Conservation (phyloP, 2,888 invertebrate species). For the Nomada lathburiana region DNA sequence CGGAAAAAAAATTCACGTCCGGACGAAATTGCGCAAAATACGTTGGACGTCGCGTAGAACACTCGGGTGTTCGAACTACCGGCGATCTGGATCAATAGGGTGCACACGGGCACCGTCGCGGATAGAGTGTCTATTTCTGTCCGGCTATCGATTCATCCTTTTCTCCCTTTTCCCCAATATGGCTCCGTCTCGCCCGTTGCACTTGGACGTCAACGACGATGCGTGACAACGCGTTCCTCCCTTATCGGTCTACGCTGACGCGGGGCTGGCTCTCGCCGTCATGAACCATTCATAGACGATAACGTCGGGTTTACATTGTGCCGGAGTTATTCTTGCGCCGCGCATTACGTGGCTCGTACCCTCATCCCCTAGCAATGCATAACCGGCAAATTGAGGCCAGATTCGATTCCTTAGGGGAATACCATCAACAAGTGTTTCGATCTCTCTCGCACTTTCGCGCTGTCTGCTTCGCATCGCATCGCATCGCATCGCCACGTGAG, state of each 20-base stretch:
- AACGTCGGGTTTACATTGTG: slow-evolving; percentile 57
- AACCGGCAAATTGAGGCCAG: neutral
- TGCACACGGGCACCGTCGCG: slow-evolving; percentile 46
- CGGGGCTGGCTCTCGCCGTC: slow-evolving; percentile 60
- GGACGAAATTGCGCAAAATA: neutral
- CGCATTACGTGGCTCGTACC: slow-evolving; percentile 14
- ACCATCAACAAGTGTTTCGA: no score
- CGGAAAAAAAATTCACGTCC: no score
- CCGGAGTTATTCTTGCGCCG: slow-evolving; percentile 56
- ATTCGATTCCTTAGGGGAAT: neutral
- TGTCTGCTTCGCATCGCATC: no score
- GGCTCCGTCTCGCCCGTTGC: slow-evolving; percentile 61
- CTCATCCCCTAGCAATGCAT: neutral
- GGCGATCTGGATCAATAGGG: slow-evolving; percentile 49
- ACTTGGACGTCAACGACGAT: slow-evolving; percentile 71
- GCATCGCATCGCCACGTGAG: no score
- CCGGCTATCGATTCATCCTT: slow-evolving; percentile 58
- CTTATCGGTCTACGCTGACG: slow-evolving; percentile 74
- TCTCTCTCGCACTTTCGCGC: no score
- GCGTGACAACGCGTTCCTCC: slow-evolving; percentile 55
- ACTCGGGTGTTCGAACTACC: neutral
- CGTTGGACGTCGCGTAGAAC: neutral
- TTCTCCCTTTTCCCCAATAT: slow-evolving; percentile 35
- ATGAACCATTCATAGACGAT: slow-evolving; percentile 73
- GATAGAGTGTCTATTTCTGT: slow-evolving; percentile 52